Evolutionary conservation across 2,113 vertebrate genomes (phyloP).

Genomic region (Genyomyrus donnyi): DNA sequence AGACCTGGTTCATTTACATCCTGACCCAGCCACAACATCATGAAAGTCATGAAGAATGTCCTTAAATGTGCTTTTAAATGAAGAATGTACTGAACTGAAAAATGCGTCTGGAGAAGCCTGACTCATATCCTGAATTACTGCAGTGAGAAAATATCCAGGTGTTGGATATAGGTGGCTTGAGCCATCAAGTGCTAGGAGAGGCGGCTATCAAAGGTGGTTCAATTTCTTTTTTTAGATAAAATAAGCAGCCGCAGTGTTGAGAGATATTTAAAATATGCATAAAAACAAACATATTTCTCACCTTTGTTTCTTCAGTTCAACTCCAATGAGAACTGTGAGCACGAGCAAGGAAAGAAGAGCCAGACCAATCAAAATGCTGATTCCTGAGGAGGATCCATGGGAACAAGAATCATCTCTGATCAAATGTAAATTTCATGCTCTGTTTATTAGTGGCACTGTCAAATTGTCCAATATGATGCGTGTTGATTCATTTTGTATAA

Average conservation of each 20-base stretch:
- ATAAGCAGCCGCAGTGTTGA: neutral
- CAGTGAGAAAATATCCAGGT: neutral
- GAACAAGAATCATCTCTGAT: neutral
- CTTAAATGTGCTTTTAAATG: neutral
- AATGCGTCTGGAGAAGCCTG: neutral
- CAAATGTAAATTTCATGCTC: neutral
- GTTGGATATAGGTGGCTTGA: neutral
- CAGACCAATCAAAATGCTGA: neutral
- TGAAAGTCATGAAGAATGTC: neutral
- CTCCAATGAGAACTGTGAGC: neutral
- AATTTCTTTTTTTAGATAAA: no score
- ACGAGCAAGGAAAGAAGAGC: neutral
- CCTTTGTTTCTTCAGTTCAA: neutral
- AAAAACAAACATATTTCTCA: neutral
- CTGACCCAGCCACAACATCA: neutral
- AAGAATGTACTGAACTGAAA: neutral
- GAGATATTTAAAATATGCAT: neutral
- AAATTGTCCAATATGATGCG: neutral
- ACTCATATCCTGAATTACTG: neutral
- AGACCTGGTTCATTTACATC: neutral
- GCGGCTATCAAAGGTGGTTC: neutral
- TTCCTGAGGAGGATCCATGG: neutral
- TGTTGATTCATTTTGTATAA: neutral
- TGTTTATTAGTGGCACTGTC: neutral
- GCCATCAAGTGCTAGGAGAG: neutral